Conservation (phyloP, 2,888 invertebrate species). For the Uropetala carovei region DNA sequence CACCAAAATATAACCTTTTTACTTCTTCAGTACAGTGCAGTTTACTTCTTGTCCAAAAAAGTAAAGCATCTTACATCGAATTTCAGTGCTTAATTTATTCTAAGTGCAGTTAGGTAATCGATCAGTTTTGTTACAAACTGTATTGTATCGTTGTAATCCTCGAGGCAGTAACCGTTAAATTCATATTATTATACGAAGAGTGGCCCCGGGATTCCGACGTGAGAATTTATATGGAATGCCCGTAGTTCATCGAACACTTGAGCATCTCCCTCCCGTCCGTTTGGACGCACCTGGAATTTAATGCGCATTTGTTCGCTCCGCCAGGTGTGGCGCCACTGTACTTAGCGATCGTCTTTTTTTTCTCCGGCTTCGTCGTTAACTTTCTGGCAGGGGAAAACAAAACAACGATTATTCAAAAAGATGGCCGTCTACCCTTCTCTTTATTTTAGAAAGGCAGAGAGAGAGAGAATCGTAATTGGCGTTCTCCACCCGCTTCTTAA, state of each 20-base stretch:
- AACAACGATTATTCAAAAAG: neutral
- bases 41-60: neutral
- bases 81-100: neutral
- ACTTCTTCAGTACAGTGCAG: too few species aligned
- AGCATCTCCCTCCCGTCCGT: slow-evolving; percentile 9
- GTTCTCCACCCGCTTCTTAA: neutral
- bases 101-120: neutral
- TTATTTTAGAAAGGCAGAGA: neutral
- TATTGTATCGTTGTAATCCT: neutral
- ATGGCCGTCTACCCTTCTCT: slow-evolving; percentile 4
- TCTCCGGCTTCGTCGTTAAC: neutral
- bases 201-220: neutral
- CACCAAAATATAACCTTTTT: too few species aligned
- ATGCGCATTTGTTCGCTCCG: slow-evolving; percentile 23
- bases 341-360: neutral
- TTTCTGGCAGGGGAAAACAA: neutral
- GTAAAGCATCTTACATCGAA: neutral
- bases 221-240: slow-evolving; percentile 39
- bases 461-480: slow-evolving; percentile 25
- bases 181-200: neutral
- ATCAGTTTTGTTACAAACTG: neutral
- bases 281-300: slow-evolving; percentile 37
- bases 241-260: slow-evolving; percentile 54
- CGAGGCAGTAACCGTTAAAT: neutral
- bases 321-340: slow-evolving; percentile 32